phyloP scores from a whole-genome alignment of 2,797 vertebrate genomes.

The Poeciliopsis gracilis region DNA sequence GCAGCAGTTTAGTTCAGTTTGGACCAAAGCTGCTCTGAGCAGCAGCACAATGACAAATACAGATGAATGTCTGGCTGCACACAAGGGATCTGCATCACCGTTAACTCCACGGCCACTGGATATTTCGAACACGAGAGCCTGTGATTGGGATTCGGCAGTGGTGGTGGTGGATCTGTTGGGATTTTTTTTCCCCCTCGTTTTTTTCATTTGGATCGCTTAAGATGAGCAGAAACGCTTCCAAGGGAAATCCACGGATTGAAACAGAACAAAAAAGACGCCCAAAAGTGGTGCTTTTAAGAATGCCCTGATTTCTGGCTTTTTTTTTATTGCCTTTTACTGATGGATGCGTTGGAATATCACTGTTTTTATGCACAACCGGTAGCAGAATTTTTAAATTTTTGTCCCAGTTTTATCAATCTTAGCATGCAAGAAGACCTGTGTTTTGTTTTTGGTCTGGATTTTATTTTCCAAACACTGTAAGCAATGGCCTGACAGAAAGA shows the following conservation, averaged over 20 bases:
- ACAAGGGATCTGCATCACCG: slow-evolving; percentile 44
- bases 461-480: slow-evolving; percentile 2
- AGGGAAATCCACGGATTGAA: slow-evolving; percentile 21
- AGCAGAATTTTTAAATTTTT: neutral
- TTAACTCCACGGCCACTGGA: slow-evolving; percentile 8
- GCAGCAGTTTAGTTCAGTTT: slow-evolving; percentile 74
- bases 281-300: slow-evolving; percentile 17
- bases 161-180: slow-evolving; percentile 20
- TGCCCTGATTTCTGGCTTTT: slow-evolving; percentile 4
- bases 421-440: slow-evolving; percentile 7
- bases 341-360: neutral
- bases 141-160: slow-evolving; percentile 55
- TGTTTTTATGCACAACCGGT: neutral
- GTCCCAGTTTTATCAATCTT: slow-evolving; percentile 2
- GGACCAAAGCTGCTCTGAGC: slow-evolving; percentile 70
- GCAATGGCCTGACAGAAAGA: slow-evolving; percentile 61
- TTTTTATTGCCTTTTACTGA: neutral
- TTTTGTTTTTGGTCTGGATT: slow-evolving; percentile 14
- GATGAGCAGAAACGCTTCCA: slow-evolving; percentile 32
- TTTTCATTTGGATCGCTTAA: slow-evolving; percentile 29
- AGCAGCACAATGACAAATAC: slow-evolving; percentile 67
- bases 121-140: slow-evolving; percentile 34
- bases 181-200: neutral
- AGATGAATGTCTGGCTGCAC: slow-evolving; percentile 58
- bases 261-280: slow-evolving; percentile 15